Conservation (phyloP, 2,113 vertebrate genomes). For the Chiloscyllium plagiosum region DNA sequence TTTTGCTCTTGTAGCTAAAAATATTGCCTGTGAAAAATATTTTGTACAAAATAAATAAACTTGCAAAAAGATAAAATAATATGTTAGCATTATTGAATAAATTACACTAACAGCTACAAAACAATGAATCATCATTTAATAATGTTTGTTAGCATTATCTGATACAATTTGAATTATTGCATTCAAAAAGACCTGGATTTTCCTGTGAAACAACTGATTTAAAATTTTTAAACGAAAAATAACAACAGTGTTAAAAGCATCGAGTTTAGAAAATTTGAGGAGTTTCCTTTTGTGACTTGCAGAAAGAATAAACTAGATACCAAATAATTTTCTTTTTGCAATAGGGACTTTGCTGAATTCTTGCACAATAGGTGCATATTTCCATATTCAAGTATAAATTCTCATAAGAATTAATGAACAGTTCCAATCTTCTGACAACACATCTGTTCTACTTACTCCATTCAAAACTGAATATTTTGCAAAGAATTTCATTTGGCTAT, state of each 20-base stretch:
- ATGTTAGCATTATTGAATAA: neutral
- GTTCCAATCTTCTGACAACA: neutral
- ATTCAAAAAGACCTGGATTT: neutral
- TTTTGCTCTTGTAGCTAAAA: constrained; percentile 34
- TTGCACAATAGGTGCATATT: neutral
- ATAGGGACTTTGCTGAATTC: neutral
- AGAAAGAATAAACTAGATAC: neutral
- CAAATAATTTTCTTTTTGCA: neutral
- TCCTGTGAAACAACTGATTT: neutral
- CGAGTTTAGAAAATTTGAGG: neutral
- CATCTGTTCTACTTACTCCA: neutral
- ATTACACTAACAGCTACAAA: neutral
- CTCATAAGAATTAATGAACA: neutral
- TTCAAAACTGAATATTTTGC: neutral
- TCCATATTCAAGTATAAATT: neutral
- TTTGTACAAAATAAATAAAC: neutral
- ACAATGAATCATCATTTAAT: neutral
- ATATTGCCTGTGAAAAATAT: neutral
- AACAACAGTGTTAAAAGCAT: neutral
- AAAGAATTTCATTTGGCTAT: neutral
- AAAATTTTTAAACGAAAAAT: neutral
- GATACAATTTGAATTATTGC: neutral
- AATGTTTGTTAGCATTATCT: neutral
- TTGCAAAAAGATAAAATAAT: neutral
- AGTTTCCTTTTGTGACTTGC: neutral